These are phyloP conservation scores for Acyrthosiphon pisum DNA, from an alignment of 1,140 invertebrate genomes.

Conservation along the genomic window DNA sequence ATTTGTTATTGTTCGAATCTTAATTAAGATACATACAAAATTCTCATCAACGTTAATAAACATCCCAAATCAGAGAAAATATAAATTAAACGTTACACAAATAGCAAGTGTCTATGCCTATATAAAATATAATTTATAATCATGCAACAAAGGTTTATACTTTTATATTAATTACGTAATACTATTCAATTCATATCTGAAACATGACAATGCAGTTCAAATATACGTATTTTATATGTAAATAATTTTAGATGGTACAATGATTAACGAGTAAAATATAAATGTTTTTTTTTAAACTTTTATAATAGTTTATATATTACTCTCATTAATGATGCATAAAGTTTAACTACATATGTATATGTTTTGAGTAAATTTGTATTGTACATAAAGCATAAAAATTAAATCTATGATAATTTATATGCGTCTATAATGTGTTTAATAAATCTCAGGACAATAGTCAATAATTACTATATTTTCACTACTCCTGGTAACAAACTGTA, in stretches of 20 bases:
- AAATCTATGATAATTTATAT: background rate
- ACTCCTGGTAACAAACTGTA: background rate
- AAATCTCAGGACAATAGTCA: background rate
- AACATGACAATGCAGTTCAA: background rate
- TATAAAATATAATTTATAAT: background rate
- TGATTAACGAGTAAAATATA: background rate
- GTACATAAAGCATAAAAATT: background rate
- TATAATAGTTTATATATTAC: background rate
- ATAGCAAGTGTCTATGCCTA: background rate
- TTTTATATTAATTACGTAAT: background rate
- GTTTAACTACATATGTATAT: too few relatives aligned
- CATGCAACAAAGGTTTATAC: background rate
- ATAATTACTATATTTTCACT: background rate
- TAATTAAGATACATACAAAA: background rate
- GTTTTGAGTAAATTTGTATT: background rate
- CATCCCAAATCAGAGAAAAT: background rate
- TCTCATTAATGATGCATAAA: background rate
- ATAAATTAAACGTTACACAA: background rate
- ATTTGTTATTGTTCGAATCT: too few relatives aligned
- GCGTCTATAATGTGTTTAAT: background rate
- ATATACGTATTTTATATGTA: background rate
- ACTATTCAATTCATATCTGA: background rate
- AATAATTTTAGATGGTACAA: background rate
- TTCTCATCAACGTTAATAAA: background rate
- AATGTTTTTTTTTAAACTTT: background rate